A percentile compares a stretch with the other conserved stretches of the same genome.
phyloP scores from a whole-genome alignment of 2,797 vertebrate genomes.

The Hypotaenidia philippensis region DNA sequence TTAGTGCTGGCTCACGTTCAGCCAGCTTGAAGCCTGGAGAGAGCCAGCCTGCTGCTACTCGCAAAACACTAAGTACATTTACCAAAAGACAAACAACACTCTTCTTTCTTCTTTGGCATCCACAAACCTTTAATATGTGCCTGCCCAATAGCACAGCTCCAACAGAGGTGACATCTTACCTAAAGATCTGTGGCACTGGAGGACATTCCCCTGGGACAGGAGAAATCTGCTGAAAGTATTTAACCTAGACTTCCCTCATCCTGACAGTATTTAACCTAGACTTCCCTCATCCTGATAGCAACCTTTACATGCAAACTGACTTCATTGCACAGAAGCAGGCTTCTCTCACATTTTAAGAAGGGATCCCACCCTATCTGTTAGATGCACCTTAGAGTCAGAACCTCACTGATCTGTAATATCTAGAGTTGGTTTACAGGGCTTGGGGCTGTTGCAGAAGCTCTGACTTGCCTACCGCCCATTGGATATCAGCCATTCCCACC shows the following conservation, averaged over 20 bases:
- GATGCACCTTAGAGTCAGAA: background rate
- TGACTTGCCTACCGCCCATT: background rate
- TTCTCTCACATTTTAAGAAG: background rate
- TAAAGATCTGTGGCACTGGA: background rate
- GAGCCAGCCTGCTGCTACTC: background rate
- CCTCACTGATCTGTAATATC: background rate
- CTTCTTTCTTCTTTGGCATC: background rate
- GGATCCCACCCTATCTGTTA: background rate
- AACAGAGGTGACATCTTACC: background rate
- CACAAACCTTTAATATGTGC: background rate
- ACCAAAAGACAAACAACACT: background rate
- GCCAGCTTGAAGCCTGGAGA: background rate
- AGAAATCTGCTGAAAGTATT: background rate
- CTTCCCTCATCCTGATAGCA: background rate
- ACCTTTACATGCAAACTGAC: background rate
- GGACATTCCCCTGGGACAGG: background rate
- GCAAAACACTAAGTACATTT: background rate
- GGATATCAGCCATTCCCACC: background rate
- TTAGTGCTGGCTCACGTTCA: background rate
- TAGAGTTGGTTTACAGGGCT: background rate
- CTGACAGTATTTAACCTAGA: background rate
- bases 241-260: background rate
- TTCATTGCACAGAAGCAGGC: background rate
- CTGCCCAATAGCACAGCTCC: background rate
- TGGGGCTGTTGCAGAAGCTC: background rate